Base-by-base conservation (phyloP, 2,797 vertebrate species). In the Phalanger gymnotis region DNA sequence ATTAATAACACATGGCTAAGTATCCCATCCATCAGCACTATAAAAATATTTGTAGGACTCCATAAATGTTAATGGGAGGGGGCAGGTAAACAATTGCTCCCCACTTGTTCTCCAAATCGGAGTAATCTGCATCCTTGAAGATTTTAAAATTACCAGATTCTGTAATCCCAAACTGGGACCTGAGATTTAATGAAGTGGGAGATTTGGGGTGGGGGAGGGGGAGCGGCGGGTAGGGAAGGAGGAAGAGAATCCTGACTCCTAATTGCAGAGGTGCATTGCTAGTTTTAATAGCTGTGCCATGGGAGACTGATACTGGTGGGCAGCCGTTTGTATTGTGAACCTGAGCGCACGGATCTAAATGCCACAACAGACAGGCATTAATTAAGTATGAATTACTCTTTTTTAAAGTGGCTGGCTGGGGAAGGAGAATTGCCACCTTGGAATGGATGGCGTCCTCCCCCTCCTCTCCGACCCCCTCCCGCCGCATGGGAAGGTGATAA, bases 401-500 rank as follows among this genome's bases (percentile, higher is more conserved):
- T 96, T 95, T 96, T 91, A 66, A 95, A 97, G 94, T 57, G 94
- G 47, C 91, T 97, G 95, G 51, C 94, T 31, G 0, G 56, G 16
- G 95, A 98, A 98, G 94, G 92, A 98, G 94, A 98, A 98, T 97
- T 97, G 61, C 97, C 95, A 95, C 90, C 95, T 97, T 95, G 94
- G 96, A 98, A 97, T 97, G 93, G 98, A 97, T 96, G n/a, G 90
- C 96, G 98, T 98, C 95, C 94, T 97, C 96, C 97, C 96, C 97
- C 87, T 98, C 81, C 93, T 96, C 95, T 94, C 95, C 97, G 96
- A 97, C 97, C 97, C 97, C 96, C 94, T 98, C 53, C 96, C 95
- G 54, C 94, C 96, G 92, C 96, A 97, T 95, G 91, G 73, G 95
- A 97, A 98, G 96, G 97, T 98, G 97, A 98, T 98, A 98, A 98